Evolutionary conservation across 2,797 vertebrate genomes (phyloP), one percentile per base, ranked within the genome.

Genomic region (Pseudocheirus occidentalis): DNA sequence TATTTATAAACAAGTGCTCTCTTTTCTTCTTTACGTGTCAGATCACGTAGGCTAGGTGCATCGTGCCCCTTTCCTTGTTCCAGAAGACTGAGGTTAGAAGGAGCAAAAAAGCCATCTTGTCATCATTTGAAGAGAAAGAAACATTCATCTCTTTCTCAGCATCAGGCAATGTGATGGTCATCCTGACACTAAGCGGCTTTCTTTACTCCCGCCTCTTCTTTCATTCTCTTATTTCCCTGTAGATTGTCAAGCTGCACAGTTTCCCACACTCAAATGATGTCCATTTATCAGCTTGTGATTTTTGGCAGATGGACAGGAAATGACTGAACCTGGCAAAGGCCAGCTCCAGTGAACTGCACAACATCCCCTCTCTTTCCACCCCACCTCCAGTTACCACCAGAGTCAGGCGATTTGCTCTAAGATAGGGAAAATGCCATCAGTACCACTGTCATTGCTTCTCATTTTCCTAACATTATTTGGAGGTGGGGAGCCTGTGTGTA

Each of bases 231-330:
- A 97, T 98, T 98, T 95, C 97, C 98, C 98, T 98, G 97, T 97
- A 95, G 96, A 98, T 95, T 98, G 98, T 98, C 98, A 98, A 97
- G 98, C 98, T 98, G 98, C 96, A 97, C 95, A 97, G 97, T 99
- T 99, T 99, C 99, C 99, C 99, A 99, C 99, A 99, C 98, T 99
- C 97, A 91, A 97, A 97, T 98, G 98, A 97, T 93, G 98, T 97
- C 98, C 97, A 94, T 98, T 99, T 99, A 99, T 99, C 99, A 97
- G 98, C 94, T 96, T 99, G 99, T 99, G 99, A 99, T 98, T 98
- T 99, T 99, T 99, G 99, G 99, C 99, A 99, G 98, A 98, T 98
- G 97, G 98, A 98, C 97, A 99, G 99, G 99, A 99, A 99, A 99
- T 99, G 99, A 99, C 99, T 98, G 98, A 97, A 98, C 98, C 98